Conservation (phyloP, 2,797 vertebrate species). For the Artibeus jamaicensis region DNA sequence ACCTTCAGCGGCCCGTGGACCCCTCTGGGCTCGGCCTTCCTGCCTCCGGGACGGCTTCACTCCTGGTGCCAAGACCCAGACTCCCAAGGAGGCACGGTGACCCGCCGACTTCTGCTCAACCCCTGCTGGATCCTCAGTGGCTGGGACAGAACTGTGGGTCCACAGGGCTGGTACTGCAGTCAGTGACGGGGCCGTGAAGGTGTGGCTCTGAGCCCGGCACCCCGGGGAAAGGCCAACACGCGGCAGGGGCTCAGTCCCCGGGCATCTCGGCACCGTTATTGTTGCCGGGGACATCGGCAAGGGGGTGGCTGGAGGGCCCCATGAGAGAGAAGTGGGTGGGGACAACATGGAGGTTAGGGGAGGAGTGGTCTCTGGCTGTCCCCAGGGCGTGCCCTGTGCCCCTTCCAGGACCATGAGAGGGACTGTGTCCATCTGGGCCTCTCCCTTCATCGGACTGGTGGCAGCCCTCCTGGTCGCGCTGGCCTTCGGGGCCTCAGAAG, state of each 20-base stretch:
- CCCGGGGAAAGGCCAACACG: background rate
- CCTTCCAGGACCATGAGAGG: background rate
- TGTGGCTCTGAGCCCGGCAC: background rate
- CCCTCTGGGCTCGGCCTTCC: background rate
- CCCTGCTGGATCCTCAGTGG: background rate
- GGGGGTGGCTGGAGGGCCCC: background rate
- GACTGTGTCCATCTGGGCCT: background rate
- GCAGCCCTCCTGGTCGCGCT: background rate
- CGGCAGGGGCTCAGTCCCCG: rapidly evolving
- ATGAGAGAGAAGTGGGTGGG: background rate
- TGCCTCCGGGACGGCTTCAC: background rate
- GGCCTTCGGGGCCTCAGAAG: background rate
- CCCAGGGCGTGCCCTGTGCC: background rate
- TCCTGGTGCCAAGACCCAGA: background rate
- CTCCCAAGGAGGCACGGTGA: background rate
- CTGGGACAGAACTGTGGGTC: background rate
- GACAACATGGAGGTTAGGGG: background rate
- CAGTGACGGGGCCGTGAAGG: background rate
- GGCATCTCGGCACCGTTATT: background rate
- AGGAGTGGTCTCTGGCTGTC: too few relatives aligned
- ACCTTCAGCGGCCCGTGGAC: background rate
- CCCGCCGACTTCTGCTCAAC: background rate
- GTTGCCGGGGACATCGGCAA: background rate
- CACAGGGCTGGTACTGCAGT: background rate
- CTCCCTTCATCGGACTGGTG: background rate